Evolutionary conservation across 2,888 invertebrate genomes (phyloP).

Genomic region (Carpatolechia fugitivella): DNA sequence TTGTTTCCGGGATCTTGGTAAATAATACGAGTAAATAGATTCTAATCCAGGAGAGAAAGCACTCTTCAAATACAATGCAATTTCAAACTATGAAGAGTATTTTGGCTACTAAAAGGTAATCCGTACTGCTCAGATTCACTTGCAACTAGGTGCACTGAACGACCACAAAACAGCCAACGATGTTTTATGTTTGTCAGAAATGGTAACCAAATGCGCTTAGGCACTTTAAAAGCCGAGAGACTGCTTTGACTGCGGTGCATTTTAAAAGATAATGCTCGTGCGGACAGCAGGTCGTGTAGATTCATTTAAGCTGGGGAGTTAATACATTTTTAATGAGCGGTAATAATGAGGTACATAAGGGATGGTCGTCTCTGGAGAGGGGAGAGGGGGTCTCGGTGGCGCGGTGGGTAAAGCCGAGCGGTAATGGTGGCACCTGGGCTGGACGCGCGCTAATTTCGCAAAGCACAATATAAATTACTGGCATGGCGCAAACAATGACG

Average conservation of each 20-base stretch:
- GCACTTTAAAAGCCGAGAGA: neutral
- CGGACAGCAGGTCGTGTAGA: neutral
- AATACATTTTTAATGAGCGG: constrained; percentile 60
- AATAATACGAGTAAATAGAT: no score
- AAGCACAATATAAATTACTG: constrained; percentile 70
- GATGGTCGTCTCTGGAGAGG: constrained; percentile 43
- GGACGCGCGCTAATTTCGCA: constrained; percentile 56
- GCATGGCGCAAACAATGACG: constrained; percentile 67
- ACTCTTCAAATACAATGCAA: no score
- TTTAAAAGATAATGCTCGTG: neutral
- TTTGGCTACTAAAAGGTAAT: neutral
- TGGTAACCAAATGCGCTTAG: neutral
- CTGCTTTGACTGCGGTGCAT: constrained; percentile 1
- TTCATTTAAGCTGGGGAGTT: constrained; percentile 24
- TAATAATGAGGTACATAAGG: constrained; percentile 53
- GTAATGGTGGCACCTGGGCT: constrained; percentile 50
- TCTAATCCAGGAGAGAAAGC: no score
- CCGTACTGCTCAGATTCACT: neutral
- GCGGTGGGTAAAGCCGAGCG: constrained; percentile 55
- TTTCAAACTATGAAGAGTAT: no score
- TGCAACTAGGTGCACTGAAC: neutral
- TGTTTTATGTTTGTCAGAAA: constrained; percentile 9
- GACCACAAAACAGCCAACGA: constrained; percentile 6
- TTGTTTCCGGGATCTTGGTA: no score
- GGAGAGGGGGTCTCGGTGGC: constrained; percentile 32